Percentiles rank a stretch among this genome's conserved stretches.
Evolutionary conservation across 2,113 vertebrate genomes (phyloP).

Genomic region (Phodopus roborovskii): DNA sequence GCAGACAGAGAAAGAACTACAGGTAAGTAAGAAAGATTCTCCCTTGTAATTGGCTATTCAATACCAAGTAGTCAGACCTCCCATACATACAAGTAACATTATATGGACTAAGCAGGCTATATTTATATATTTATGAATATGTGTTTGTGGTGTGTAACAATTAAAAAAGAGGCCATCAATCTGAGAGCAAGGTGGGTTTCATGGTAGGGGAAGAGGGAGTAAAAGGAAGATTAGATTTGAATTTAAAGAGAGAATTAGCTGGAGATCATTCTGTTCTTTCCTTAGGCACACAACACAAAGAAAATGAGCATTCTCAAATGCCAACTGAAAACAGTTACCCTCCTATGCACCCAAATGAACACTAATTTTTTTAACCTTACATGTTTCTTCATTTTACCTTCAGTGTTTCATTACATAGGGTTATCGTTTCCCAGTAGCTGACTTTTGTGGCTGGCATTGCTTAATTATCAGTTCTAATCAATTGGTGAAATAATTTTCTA

Average conservation of each 20-base stretch:
- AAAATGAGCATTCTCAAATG: not conserved
- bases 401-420: not conserved
- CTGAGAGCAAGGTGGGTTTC: not conserved
- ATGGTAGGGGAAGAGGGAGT: not conserved
- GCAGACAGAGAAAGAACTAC: not conserved
- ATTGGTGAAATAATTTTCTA: not conserved
- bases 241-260: not conserved
- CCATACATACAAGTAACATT: not conserved
- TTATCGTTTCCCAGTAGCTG: not conserved
- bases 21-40: not conserved
- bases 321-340: not conserved
- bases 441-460: not conserved
- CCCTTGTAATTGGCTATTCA: not conserved
- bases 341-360: not conserved
- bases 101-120: not conserved
- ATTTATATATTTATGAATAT: not conserved
- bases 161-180: not conserved
- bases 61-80: not conserved
- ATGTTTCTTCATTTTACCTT: conserved; percentile 20
- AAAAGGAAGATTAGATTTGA: not conserved
- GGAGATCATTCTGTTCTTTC: not conserved
- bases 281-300: not conserved
- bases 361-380: not conserved
- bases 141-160: not conserved
- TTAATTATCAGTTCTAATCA: not conserved